phyloP scores from a whole-genome alignment of 2,797 vertebrate genomes.

The Microcaecilia unicolor region DNA sequence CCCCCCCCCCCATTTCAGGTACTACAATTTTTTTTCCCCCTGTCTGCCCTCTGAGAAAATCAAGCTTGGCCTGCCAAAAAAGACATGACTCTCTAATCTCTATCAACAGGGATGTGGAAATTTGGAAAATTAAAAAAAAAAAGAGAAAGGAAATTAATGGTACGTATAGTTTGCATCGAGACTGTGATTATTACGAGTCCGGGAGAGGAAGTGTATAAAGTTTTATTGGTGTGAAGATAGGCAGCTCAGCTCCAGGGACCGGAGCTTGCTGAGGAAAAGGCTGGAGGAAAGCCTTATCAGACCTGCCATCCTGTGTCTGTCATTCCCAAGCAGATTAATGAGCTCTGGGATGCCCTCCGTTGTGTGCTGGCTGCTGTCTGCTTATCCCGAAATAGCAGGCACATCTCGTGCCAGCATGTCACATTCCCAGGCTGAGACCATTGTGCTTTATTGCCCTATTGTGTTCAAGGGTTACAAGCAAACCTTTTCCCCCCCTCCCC shows the following conservation, averaged over 20 bases:
- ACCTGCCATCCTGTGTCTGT: constrained; percentile 80
- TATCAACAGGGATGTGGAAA: constrained; percentile 27
- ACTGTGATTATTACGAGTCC: constrained; percentile 38
- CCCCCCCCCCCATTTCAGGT: constrained; percentile 22
- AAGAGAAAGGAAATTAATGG: constrained; percentile 43
- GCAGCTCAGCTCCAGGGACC: constrained; percentile 17
- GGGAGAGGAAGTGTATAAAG: constrained; percentile 45
- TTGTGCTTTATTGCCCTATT: constrained; percentile 60
- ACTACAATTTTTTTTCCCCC: constrained; percentile 2
- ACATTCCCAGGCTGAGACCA: constrained; percentile 51
- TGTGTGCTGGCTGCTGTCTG: constrained; percentile 28
- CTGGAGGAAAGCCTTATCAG: constrained; percentile 65
- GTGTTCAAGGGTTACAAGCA: constrained; percentile 53
- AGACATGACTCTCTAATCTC: constrained; percentile 37
- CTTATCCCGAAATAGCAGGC: constrained; percentile 60
- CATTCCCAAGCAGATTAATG: constrained; percentile 57
- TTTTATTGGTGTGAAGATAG: constrained; percentile 23
- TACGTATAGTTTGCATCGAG: constrained; percentile 21
- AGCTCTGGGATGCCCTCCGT: constrained; percentile 52
- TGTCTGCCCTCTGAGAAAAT: constrained; percentile 14
- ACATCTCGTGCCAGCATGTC: constrained; percentile 44
- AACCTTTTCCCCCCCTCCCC: constrained; percentile 59
- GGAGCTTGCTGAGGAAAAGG: constrained; percentile 43
- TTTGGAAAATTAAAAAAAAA: no score
- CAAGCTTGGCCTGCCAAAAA: constrained; percentile 30